Evolutionary conservation across 2,888 invertebrate genomes (phyloP).

Genomic region (Ichneumoninae sp.): DNA sequence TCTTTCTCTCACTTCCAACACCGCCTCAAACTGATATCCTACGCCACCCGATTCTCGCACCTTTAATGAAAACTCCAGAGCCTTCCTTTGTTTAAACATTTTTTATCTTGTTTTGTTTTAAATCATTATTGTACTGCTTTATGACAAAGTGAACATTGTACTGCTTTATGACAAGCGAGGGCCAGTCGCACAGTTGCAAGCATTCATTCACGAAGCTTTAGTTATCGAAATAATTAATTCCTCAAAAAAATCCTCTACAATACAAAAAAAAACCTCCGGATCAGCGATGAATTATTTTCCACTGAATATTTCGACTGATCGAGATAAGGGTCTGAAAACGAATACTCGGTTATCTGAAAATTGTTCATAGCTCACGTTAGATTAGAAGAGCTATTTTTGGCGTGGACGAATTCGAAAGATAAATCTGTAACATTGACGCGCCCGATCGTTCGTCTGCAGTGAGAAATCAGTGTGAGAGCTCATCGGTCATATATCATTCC

Average conservation of each 20-base stretch:
- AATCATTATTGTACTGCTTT: slow-evolving; percentile 18
- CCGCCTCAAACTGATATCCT: neutral
- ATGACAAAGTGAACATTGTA: neutral
- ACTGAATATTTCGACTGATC: neutral
- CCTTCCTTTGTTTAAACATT: slow-evolving; percentile 56
- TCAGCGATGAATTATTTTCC: neutral
- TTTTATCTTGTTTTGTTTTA: slow-evolving; percentile 41
- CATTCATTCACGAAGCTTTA: neutral
- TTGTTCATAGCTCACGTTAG: neutral
- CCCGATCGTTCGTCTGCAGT: slow-evolving; percentile 17
- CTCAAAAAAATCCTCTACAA: neutral
- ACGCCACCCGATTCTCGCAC: slow-evolving; percentile 10
- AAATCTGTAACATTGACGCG: slow-evolving; percentile 20
- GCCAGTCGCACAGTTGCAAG: neutral
- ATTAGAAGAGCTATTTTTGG: slow-evolving; percentile 6
- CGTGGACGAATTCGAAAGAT: slow-evolving; percentile 29
- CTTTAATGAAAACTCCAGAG: slow-evolving; percentile 35
- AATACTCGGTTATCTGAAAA: neutral
- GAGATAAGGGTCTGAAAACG: neutral
- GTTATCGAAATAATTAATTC: neutral
- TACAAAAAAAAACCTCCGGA: neutral
- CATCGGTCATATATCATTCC: slow-evolving; percentile 38
- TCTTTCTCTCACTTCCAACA: slow-evolving; percentile 25
- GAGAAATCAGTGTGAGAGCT: slow-evolving; percentile 23
- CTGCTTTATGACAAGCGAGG: neutral